Conservation (phyloP, 2,888 invertebrate genomes). For the Oligia strigilis region DNA sequence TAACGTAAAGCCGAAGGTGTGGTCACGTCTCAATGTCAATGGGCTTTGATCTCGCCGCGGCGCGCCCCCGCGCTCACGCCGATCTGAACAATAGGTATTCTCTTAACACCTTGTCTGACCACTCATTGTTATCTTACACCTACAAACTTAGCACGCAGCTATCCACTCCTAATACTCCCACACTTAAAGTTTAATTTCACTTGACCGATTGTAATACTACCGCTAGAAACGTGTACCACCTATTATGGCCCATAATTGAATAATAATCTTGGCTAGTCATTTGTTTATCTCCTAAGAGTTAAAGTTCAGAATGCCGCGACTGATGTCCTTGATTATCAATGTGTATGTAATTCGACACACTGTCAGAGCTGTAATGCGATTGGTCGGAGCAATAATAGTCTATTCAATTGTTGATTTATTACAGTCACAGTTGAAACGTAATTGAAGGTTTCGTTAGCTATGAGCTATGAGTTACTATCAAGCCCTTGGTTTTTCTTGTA, state of each 20-base stretch:
- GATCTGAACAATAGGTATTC: constrained; percentile 78
- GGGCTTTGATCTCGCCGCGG: constrained; percentile 79
- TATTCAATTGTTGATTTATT: constrained; percentile 76
- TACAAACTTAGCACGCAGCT: constrained; percentile 47
- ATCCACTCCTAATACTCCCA: constrained; percentile 28
- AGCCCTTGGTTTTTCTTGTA: constrained; percentile 32
- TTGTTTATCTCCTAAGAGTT: constrained; percentile 59
- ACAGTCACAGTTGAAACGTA: constrained; percentile 71
- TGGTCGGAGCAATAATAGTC: constrained; percentile 74
- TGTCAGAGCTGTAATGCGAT: constrained; percentile 71
- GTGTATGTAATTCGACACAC: constrained; percentile 71
- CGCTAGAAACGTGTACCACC: constrained; percentile 50
- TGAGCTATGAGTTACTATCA: constrained; percentile 40
- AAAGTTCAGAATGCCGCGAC: constrained; percentile 55
- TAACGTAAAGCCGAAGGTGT: constrained; percentile 70
- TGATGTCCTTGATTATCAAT: constrained; percentile 67
- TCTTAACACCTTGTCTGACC: constrained; percentile 77
- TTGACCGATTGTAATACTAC: constrained; percentile 46
- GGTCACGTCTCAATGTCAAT: constrained; percentile 79
- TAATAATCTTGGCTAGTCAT: constrained; percentile 57
- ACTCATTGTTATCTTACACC: constrained; percentile 73
- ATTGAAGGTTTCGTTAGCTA: constrained; percentile 72
- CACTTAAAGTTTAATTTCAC: constrained; percentile 57
- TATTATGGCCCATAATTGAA: constrained; percentile 61
- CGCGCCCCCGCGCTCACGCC: constrained; percentile 68